Evolutionary conservation across 1,140 invertebrate genomes (phyloP).

Genomic region (Atta texana): DNA sequence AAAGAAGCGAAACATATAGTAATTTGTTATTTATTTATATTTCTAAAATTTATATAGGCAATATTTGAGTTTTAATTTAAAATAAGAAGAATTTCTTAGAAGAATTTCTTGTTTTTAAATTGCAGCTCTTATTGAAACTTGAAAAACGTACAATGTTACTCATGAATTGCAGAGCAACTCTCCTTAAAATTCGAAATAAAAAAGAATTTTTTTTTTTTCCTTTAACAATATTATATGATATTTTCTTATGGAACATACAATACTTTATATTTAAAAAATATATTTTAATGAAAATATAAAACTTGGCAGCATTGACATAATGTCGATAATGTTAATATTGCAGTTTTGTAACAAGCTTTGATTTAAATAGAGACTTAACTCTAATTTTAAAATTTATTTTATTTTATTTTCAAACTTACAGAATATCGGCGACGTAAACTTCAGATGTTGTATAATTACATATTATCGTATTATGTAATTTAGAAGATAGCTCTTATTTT

Average conservation of each 20-base stretch:
- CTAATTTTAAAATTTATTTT: background rate
- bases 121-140: background rate
- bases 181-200: background rate
- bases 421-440: background rate
- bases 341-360: background rate
- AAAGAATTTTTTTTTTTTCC: background rate
- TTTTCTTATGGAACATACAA: background rate
- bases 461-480: slow-evolving; percentile 20
- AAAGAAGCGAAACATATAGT: background rate
- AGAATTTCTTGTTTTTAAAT: no score
- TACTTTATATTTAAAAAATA: background rate
- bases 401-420: slow-evolving; percentile 13
- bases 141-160: background rate
- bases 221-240: background rate
- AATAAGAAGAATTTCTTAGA: background rate
- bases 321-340: slow-evolving; percentile 31
- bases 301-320: background rate
- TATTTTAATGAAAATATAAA: background rate
- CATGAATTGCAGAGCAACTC: background rate
- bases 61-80: background rate
- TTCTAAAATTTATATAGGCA: background rate
- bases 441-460: background rate
- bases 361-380: slow-evolving; percentile 19
- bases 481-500: background rate
- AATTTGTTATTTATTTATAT: background rate